Evolutionary conservation across 2,113 vertebrate genomes (phyloP).

Genomic region (Pavo muticus): DNA sequence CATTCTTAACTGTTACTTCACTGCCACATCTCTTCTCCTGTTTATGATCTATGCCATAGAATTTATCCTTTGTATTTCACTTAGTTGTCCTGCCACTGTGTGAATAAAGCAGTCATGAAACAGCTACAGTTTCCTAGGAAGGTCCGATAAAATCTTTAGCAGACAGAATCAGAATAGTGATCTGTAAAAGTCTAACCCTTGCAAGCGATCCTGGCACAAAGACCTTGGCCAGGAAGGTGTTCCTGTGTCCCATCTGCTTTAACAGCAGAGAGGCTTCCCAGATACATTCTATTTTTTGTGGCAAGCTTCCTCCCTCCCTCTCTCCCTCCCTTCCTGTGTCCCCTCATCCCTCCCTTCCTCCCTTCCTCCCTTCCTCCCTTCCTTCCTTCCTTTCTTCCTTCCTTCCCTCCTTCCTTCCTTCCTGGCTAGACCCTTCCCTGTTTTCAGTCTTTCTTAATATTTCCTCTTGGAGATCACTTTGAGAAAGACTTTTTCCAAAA

Average conservation of each 20-base stretch:
- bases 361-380: not conserved
- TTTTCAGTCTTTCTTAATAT: not conserved
- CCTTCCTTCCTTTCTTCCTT: not conserved
- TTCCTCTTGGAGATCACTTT: not conserved
- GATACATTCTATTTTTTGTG: not conserved
- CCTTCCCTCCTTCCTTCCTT: not conserved
- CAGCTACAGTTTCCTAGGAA: not conserved
- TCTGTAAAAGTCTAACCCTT: not conserved
- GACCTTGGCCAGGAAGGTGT: not conserved
- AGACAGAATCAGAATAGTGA: not conserved
- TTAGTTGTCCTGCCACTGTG: not conserved
- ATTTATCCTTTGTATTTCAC: not conserved
- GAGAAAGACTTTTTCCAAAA: not conserved
- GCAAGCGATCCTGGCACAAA: not conserved
- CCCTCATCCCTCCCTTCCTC: not conserved
- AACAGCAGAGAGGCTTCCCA: not conserved
- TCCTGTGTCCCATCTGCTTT: not conserved
- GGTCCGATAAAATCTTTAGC: not conserved
- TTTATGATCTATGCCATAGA: not conserved
- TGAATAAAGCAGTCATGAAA: not conserved
- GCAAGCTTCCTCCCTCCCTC: not conserved
- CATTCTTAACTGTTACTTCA: not conserved
- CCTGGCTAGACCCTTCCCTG: not conserved
- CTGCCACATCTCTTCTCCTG: not conserved
- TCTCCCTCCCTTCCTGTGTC: not conserved